Conservation (phyloP, 92 coral and sea anemone genomes). For the Umimayanthus kanabou region DNA sequence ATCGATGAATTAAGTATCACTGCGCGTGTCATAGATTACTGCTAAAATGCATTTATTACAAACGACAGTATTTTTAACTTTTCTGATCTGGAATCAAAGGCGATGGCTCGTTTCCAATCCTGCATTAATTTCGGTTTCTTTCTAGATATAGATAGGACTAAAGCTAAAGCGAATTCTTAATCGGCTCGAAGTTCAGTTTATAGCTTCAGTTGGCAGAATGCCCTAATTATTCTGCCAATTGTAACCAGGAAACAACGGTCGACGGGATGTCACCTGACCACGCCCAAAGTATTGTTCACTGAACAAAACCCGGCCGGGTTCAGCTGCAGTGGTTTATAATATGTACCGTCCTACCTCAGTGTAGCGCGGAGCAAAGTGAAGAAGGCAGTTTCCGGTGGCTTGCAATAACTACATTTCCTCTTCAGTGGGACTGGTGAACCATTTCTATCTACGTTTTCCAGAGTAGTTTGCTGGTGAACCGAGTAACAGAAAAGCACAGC, state of each 20-base stretch:
- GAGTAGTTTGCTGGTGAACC: not conserved
- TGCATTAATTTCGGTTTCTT: too few relatives aligned
- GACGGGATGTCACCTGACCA: not conserved
- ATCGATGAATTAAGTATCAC: too few relatives aligned
- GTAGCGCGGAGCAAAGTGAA: not conserved
- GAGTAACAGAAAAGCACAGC: not conserved
- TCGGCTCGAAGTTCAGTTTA: not conserved
- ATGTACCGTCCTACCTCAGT: not conserved
- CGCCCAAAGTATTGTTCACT: not conserved
- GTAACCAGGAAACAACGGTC: not conserved
- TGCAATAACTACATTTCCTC: not conserved
- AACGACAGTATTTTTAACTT: too few relatives aligned
- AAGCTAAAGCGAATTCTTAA: too few relatives aligned
- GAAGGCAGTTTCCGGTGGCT: not conserved
- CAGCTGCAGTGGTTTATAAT: not conserved
- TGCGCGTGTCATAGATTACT: too few relatives aligned
- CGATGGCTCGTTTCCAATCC: too few relatives aligned
- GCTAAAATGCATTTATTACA: too few relatives aligned
- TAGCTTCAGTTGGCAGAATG: not conserved
- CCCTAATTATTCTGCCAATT: constrained; percentile 6
- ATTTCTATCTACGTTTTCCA: too few relatives aligned
- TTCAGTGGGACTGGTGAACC: not conserved
- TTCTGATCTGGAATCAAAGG: too few relatives aligned
- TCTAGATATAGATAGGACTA: too few relatives aligned
- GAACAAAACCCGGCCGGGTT: not conserved